Conservation (phyloP, 92 coral and sea anemone species). For the Galaxea fascicularis region DNA sequence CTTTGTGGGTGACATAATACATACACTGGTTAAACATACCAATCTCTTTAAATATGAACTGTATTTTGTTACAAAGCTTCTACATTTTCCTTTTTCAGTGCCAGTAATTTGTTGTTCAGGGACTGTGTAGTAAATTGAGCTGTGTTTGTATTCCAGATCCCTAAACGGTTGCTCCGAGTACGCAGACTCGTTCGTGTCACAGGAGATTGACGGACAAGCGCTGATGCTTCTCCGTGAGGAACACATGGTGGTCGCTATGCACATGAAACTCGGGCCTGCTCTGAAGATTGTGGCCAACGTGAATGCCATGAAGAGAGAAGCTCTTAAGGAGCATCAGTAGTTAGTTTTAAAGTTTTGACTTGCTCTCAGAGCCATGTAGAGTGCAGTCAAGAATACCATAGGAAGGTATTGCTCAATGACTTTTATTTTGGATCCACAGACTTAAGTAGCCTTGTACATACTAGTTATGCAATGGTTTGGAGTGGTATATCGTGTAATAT, state of each 20-base stretch:
- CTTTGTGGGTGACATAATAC: too few species aligned
- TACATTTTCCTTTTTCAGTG: too few species aligned
- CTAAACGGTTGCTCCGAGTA: constrained; percentile 93
- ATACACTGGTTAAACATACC: too few species aligned
- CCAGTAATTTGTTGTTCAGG: neutral
- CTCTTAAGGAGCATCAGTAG: constrained; percentile 75
- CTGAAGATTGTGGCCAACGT: constrained; percentile 97
- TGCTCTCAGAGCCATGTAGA: neutral
- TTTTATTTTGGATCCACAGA: neutral
- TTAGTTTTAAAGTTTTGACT: neutral
- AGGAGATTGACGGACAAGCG: constrained; percentile 99
- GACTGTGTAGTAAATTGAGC: neutral
- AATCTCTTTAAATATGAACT: too few species aligned
- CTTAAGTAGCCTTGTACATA: neutral
- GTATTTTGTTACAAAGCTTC: too few species aligned
- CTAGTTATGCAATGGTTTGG: too few species aligned
- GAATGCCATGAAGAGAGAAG: constrained; percentile 94
- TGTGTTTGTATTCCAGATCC: constrained; percentile 53
- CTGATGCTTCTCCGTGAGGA: constrained; percentile 96
- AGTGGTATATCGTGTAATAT: too few species aligned
- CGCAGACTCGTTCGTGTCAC: constrained; percentile 93
- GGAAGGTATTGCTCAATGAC: neutral
- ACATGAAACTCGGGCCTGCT: constrained; percentile 99
- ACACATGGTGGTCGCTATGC: constrained; percentile 97
- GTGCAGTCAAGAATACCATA: neutral